phyloP scores from a whole-genome alignment of 1,140 invertebrate genomes.

The Orius insidiosus region DNA sequence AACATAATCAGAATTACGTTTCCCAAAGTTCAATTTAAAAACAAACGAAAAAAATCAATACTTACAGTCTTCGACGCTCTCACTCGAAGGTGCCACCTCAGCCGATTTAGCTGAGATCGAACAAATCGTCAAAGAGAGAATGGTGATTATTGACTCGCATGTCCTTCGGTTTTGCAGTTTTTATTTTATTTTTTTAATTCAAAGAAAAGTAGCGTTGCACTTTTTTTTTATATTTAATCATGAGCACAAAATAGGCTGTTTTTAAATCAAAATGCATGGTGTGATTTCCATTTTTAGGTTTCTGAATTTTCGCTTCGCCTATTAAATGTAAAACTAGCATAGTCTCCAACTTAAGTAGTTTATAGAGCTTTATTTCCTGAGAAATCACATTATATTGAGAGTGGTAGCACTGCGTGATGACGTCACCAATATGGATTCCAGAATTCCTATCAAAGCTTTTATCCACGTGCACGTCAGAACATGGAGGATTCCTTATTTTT shows the following conservation, averaged over 20 bases:
- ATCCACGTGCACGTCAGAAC: too few relatives aligned
- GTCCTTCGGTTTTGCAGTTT: neutral
- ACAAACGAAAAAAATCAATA: neutral
- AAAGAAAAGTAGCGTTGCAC: constrained; percentile 24
- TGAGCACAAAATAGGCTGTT: too few relatives aligned
- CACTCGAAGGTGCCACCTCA: constrained; percentile 56
- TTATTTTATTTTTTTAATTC: too few relatives aligned
- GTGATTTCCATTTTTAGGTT: constrained; percentile 1
- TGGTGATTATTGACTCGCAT: constrained; percentile 36
- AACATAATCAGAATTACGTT: constrained; percentile 1
- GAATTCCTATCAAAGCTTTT: too few relatives aligned
- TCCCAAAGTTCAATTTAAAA: neutral
- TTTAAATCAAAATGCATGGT: too few relatives aligned
- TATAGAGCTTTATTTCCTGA: too few relatives aligned
- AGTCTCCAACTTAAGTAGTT: neutral
- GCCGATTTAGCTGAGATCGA: constrained; percentile 83
- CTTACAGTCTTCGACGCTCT: constrained; percentile 50
- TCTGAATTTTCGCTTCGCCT: constrained; percentile 1
- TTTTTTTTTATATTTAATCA: constrained; percentile 14
- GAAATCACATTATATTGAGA: too few relatives aligned
- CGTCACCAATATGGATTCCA: too few relatives aligned
- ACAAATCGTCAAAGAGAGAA: constrained; percentile 83
- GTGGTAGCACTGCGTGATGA: too few relatives aligned
- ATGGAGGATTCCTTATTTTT: too few relatives aligned
- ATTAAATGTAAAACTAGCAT: too few relatives aligned